These are phyloP conservation scores for Entelurus aequoreus DNA, from an alignment of 2,113 vertebrate species.

Conservation along the genomic window DNA sequence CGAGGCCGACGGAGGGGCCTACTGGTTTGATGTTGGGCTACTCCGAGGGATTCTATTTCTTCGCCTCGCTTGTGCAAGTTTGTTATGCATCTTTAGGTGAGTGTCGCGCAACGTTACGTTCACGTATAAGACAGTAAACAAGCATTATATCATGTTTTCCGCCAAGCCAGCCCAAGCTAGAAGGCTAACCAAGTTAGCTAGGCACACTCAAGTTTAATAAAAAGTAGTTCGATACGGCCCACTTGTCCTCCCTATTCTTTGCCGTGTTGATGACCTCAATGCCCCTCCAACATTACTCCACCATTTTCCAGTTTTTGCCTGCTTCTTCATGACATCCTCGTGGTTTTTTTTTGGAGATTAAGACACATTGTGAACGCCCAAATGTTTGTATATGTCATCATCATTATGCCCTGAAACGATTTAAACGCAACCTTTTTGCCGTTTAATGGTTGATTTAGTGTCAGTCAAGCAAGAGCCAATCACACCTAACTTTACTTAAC, in stretches of 20 bases:
- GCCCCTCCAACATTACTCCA: conserved; percentile 3
- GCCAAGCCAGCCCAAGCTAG: conserved; percentile 22
- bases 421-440: too few species aligned
- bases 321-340: conserved; percentile 50
- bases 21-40: conserved; percentile 71
- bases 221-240: conserved; percentile 17
- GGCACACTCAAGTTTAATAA: conserved; percentile 35
- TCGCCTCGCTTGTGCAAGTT: conserved; percentile 45
- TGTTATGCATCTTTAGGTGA: conserved; percentile 76
- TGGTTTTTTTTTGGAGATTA: conserved; percentile 47
- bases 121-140: neutral
- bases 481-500: neutral
- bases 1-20: conserved; percentile 85
- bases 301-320: conserved; percentile 29
- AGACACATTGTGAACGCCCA: neutral
- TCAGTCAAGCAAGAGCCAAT: neutral
- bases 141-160: conserved; percentile 38
- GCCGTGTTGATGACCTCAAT: conserved; percentile 4
- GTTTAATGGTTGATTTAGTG: too few species aligned
- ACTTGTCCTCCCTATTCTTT: conserved; percentile 14
- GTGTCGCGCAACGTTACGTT: conserved; percentile 28
- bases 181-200: conserved; percentile 45
- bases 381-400: neutral
- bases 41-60: conserved; percentile 53
- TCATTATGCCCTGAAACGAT: too few species aligned